phyloP scores from a whole-genome alignment of 2,888 invertebrate genomes.

The Notodonta dromedarius region DNA sequence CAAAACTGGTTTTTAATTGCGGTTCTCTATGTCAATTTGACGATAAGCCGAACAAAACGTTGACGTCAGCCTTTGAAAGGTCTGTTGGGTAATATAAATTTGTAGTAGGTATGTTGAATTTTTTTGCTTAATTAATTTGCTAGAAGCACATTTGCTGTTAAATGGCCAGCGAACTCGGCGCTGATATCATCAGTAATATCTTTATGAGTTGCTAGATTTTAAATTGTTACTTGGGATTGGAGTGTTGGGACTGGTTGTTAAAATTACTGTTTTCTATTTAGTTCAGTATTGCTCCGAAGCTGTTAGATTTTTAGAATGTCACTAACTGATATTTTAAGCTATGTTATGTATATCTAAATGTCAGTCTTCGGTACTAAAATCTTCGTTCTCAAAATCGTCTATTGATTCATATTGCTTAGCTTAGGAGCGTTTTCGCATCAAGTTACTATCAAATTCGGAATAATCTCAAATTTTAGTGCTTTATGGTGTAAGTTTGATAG shows the following conservation, averaged over 20 bases:
- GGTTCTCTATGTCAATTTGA: background rate
- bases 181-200: constrained; percentile 23
- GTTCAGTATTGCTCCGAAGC: too few relatives aligned
- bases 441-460: too few relatives aligned
- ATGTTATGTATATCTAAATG: too few relatives aligned
- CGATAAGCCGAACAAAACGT: background rate
- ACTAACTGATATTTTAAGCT: too few relatives aligned
- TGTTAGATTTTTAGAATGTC: too few relatives aligned
- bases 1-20: constrained; percentile 3
- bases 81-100: constrained; percentile 7
- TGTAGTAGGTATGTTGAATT: constrained; percentile 4
- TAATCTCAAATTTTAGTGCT: too few relatives aligned
- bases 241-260: background rate
- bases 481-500: too few relatives aligned
- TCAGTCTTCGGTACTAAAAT: too few relatives aligned
- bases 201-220: constrained; percentile 19
- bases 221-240: background rate
- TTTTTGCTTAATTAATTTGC: constrained; percentile 32
- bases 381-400: too few relatives aligned
- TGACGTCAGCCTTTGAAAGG: constrained; percentile 5
- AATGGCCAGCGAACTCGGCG: constrained; percentile 32
- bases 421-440: too few relatives aligned
- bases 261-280: background rate
- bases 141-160: constrained; percentile 21
- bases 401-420: too few relatives aligned